Evolutionary conservation across 2,113 vertebrate genomes (phyloP).

Genomic region (Pedionomus torquatus): DNA sequence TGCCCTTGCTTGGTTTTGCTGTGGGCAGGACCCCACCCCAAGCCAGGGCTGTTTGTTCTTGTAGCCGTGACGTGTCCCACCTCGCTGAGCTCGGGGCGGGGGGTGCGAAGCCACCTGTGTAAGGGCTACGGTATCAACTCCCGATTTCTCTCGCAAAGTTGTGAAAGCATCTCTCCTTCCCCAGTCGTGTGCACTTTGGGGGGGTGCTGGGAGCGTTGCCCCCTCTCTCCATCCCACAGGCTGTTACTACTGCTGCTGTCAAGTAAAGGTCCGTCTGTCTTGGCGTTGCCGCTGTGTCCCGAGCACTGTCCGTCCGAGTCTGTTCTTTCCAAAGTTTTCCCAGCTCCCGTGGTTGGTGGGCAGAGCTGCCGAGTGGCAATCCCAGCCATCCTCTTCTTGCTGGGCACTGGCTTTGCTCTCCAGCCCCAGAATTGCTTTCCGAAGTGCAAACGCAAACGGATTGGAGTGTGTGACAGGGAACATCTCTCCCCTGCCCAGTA

Average conservation of each 20-base stretch:
- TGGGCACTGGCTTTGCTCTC: neutral
- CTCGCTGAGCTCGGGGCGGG: neutral
- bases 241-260: conserved; percentile 3
- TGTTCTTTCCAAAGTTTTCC: neutral
- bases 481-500: accelerated
- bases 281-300: neutral
- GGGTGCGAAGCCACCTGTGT: neutral
- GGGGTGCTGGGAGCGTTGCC: neutral
- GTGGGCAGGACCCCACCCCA: neutral
- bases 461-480: neutral
- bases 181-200: conserved; percentile 8
- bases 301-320: neutral
- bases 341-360: neutral
- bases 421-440: neutral
- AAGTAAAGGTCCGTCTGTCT: neutral
- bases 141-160: neutral
- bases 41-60: neutral
- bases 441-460: neutral
- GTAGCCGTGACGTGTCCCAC: neutral
- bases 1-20: neutral
- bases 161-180: neutral
- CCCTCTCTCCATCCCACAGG: neutral
- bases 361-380: neutral
- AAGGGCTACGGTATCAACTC: neutral
- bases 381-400: neutral